Base-by-base conservation (phyloP, 2,888 invertebrate species). In the Cheilosia vulpina region DNA sequence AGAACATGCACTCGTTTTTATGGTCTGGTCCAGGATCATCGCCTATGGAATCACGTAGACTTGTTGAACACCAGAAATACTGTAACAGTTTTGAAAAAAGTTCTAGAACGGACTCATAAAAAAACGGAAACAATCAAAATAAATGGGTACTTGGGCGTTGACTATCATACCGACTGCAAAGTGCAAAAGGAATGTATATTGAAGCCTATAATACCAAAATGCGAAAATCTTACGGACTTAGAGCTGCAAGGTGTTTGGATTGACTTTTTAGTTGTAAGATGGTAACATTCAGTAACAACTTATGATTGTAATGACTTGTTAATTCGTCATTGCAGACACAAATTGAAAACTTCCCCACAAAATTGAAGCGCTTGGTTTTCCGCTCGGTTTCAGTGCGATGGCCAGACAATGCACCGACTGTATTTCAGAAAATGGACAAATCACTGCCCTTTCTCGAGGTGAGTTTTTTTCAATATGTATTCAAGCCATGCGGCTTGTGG, bases 261-360 rank as follows among this genome's bases (percentile, higher is more conserved):
- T 24, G 91, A 92, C 83, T 91, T 92, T 75, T 88, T 21, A 2
- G 17, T 31, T 3, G 76, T 72, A 60, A 66, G 13, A 4, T 31
- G 52, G 27, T 31, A 52, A 50, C n/a, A 2, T 4, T 4, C 5
- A 3, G 17, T 24, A 13, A 41, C 19, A 6, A 9, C 11, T 27
- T 21, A 11, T 52, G 50, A 21, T 15, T 52, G 4, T n/a, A 24
- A 1, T 21, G 2, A 52, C 0, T 41, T n/a, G 15, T 11, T 7
- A 72, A 17, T 65, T 15, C 27, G 79, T 69, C 87, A 71, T 88
- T 91, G 91, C 92, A 96, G 96, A 93, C 95, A 0, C 93, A 92
- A 45, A 93, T 96, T 66, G 93, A 93, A 5, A 93, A 94, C 87
- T 96, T 96, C 89, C 96, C 96, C 0, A 88, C 90, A 2, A 93